Conservation (phyloP, 2,888 invertebrate species). For the Scrobipalpa costella region DNA sequence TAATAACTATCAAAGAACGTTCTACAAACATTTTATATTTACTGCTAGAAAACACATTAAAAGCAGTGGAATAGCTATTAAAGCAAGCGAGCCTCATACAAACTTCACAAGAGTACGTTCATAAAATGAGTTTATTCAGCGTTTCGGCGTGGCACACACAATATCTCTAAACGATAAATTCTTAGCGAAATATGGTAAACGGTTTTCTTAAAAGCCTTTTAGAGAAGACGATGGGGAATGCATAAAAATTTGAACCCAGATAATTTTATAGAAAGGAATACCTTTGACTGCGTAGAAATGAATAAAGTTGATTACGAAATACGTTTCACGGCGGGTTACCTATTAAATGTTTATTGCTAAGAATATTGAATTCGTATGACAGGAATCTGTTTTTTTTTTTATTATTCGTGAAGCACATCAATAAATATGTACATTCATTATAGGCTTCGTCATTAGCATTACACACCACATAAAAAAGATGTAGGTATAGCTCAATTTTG, state of each 20-base stretch:
- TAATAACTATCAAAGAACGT: neutral
- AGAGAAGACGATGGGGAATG: constrained; percentile 32
- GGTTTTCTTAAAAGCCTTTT: constrained; percentile 44
- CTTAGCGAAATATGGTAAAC: constrained; percentile 50
- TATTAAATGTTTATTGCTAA: neutral
- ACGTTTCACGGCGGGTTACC: neutral
- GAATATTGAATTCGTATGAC: neutral
- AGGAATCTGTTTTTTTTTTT: no score
- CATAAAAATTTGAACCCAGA: neutral
- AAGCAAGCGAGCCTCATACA: constrained; percentile 14
- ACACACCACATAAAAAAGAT: no score
- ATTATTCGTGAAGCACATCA: no score
- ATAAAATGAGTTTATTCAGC: constrained; percentile 23
- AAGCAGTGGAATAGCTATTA: constrained; percentile 17
- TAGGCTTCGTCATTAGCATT: no score
- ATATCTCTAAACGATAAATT: constrained; percentile 58
- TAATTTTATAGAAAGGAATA: neutral
- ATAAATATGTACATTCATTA: no score
- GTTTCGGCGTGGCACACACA: constrained; percentile 30
- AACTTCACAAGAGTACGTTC: constrained; percentile 15
- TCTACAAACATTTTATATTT: constrained; percentile 4
- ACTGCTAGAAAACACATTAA: constrained; percentile 18
- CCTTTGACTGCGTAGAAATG: constrained; percentile 9
- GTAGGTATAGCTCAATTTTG: no score
- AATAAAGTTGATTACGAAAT: neutral